Evolutionary conservation across 2,888 invertebrate genomes (phyloP), one percentile per base, ranked within the genome.

Genomic region (Ormyrus rosae): DNA sequence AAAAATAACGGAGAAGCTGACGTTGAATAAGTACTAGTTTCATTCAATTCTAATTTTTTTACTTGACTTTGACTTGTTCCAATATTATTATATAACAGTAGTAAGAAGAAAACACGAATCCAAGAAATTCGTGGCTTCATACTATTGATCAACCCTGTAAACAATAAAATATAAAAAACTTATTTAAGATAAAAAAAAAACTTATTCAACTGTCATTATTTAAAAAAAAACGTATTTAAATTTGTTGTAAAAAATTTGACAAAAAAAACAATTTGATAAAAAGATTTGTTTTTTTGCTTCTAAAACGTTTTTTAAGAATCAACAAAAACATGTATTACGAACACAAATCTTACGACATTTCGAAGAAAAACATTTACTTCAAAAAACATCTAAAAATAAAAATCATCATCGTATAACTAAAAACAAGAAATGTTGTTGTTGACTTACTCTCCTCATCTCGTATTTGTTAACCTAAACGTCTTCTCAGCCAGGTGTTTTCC

Each of bases 81-180:
- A 80, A 83, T 82, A 51, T 67, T 74, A 67, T 84, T 81, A 75
- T 67, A 70, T 70, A 86, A 74, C 56, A 86, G 65, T 81, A 88
- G 78, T 76, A 86, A 78, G 74, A 88, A 81, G 63, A 83, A 81
- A 75, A 87, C 58, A 58, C 84, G 80, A 76, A 85, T 83, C 85
- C 85, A 86, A 82, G 80, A 85, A 85, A 83, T 83, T 65, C 84
- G 81, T 81, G 83, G 82, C 88, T 88, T 89, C 89, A 89, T 89
- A 84, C 81, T 82, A 78, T 60, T 67, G n/a, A 69, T 67, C 6
- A 5, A 71, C 72, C 65, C 80, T 80, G 7, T n/a, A 64, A 65
- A 61, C 56, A 71, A 75, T 68, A 46, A 64, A 50, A 53, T 2
- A 70, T 55, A 34, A 34, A 34, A 34, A 34, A 34, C 4, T 34